Evolutionary conservation across 2,888 invertebrate genomes (phyloP), one percentile per base, ranked within the genome.

Genomic region (Andricus quercusramuli): DNA sequence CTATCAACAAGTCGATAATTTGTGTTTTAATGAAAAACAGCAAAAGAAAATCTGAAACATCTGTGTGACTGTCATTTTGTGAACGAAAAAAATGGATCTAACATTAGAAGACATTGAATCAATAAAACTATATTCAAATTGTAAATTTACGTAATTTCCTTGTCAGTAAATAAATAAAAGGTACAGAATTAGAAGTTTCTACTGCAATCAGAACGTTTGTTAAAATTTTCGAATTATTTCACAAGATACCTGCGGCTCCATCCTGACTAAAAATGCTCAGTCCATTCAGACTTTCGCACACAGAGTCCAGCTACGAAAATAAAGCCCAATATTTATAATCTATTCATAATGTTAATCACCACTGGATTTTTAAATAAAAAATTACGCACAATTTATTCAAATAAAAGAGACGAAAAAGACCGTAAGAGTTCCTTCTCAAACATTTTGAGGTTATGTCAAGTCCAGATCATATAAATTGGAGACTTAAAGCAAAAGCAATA

Each of bases 181-280:
- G 15, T 37, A 67, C n/a, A 56, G 20, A 56, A 74, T n/a, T n/a
- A 59, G 64, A 64, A 77, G 59, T 25, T 44, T 8, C 20, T 64
- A 41, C 77, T 37, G 25, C 62, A 77, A 11, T 32, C 78, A 78
- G 78, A 83, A 65, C 67, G 78, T 82, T 84, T 85, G 84, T 85
- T 81, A 84, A 29, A 68, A 68, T 44, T 68, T 68, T 11, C 11
- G 4, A 74, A 74, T 29, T 74, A 74, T 74, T 74, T 74, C 56
- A n/a, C 32, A 56, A 85, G 87, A 84, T 89, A 89, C 88, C 86
- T 89, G 88, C 79, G 87, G 86, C 68, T 90, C 89, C 90, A 90
- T 90, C 83, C 82, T 86, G 85, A 85, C 81, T 84, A 85, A 85
- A 85, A 84, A 84, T 80, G 88, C 84, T 85, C 83, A 87, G 82